Conservation (phyloP, 2,113 vertebrate species). For the Pomatostomus ruficeps region DNA sequence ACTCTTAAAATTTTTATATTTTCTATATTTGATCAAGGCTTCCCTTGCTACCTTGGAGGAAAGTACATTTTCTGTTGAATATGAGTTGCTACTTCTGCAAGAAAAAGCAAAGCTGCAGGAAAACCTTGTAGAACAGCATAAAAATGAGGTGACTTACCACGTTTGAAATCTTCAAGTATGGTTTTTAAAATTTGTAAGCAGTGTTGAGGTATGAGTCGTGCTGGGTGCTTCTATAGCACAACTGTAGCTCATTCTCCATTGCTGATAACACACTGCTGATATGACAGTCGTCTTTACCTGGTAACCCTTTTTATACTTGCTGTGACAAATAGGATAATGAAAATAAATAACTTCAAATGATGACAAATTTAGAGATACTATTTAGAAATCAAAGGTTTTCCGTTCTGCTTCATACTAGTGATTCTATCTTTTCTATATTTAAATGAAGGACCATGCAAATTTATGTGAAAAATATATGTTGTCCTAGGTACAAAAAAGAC, state of each 20-base stretch:
- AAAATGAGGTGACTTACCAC: constrained; percentile 71
- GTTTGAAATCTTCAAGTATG: not conserved
- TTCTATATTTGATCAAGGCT: constrained; percentile 59
- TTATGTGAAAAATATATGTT: not conserved
- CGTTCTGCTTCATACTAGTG: not conserved
- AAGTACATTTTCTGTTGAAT: constrained; percentile 62
- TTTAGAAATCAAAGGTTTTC: not conserved
- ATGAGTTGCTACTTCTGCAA: constrained; percentile 71
- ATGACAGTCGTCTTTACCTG: not conserved
- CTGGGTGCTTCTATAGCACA: not conserved
- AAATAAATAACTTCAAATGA: not conserved
- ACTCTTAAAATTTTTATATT: not conserved
- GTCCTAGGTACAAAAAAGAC: constrained; percentile 75
- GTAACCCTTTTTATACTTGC: not conserved
- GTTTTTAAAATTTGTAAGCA: not conserved
- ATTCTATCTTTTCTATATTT: not conserved
- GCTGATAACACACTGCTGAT: not conserved
- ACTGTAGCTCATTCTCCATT: not conserved
- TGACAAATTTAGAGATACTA: not conserved
- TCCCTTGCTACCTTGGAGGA: constrained; percentile 68
- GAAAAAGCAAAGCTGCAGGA: constrained; percentile 70
- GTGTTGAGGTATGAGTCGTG: not conserved
- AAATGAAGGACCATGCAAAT: not conserved
- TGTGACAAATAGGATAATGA: not conserved
- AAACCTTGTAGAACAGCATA: constrained; percentile 64